A percentile compares a stretch with the other conserved stretches of the same genome.
Evolutionary conservation across 2,113 vertebrate species (phyloP).

Genomic region (Phyllopteryx taeniolatus): DNA sequence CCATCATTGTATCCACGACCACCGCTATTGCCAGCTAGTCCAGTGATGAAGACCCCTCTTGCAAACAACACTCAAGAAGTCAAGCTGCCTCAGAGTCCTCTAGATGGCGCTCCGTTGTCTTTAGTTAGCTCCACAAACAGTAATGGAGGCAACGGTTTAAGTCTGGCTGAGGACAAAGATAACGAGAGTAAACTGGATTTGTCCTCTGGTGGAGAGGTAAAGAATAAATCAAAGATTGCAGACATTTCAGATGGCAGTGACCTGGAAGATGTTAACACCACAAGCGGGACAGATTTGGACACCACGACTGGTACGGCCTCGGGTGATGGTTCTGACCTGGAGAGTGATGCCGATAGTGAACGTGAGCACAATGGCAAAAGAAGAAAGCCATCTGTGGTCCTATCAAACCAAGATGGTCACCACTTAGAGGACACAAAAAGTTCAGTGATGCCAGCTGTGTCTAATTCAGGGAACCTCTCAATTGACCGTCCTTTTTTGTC

Average conservation of each 20-base stretch:
- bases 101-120: conserved; percentile 81
- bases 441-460: conserved; percentile 67
- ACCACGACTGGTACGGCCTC: conserved; percentile 93
- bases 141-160: conserved; percentile 64
- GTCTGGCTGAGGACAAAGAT: conserved; percentile 75
- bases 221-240: conserved; percentile 84
- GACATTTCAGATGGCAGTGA: conserved; percentile 94
- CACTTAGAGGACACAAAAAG: conserved; percentile 74
- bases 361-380: conserved; percentile 76
- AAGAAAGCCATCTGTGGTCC: conserved; percentile 60
- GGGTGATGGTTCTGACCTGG: conserved; percentile 86
- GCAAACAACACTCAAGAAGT: conserved; percentile 81
- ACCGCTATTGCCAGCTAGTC: conserved; percentile 87
- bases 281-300: conserved; percentile 94
- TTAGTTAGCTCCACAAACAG: conserved; percentile 79
- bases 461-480: conserved; percentile 70
- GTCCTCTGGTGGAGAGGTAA: conserved; percentile 73
- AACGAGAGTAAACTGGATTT: conserved; percentile 79
- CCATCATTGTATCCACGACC: conserved; percentile 91
- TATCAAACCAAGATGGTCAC: conserved; percentile 69
- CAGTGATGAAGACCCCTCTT: conserved; percentile 89
- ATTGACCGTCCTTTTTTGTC: conserved; percentile 84
- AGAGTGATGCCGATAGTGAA: conserved; percentile 86
- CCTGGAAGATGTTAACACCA: conserved; percentile 97
- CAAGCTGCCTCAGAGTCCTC: conserved; percentile 83